Evolutionary conservation across 1,140 invertebrate species (phyloP).

Genomic region (Lucilia cuprina): DNA sequence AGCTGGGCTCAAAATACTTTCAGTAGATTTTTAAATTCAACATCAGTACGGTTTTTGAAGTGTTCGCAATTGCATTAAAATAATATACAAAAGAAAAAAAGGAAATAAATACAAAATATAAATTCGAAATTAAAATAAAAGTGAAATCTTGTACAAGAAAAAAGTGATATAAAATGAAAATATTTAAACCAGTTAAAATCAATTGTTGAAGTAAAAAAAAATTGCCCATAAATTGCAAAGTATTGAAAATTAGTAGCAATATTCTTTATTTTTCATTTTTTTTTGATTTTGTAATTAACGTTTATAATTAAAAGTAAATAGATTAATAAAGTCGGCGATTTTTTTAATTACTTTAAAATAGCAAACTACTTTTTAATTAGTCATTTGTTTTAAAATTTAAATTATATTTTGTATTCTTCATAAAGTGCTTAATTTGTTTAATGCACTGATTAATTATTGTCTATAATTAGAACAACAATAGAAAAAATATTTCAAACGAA

Average conservation of each 20-base stretch:
- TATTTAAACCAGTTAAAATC: not conserved
- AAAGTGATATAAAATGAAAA: not conserved
- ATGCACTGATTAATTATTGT: not conserved
- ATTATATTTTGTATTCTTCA: not conserved
- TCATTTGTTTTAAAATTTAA: not conserved
- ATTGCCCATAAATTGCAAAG: too few species aligned
- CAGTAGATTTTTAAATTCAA: slow-evolving; percentile 19
- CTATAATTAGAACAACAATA: not conserved
- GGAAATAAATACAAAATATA: not conserved
- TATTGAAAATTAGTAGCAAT: too few species aligned
- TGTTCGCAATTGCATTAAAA: slow-evolving; percentile 26
- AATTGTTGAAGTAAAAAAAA: not conserved
- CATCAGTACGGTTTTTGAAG: slow-evolving; percentile 26
- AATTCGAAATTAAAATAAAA: not conserved
- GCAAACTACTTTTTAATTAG: too few species aligned
- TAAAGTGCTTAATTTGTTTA: not conserved
- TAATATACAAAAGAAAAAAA: not conserved
- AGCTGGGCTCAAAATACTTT: slow-evolving; percentile 27
- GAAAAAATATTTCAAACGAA: not conserved
- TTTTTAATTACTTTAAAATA: too few species aligned
- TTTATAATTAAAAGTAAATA: too few species aligned
- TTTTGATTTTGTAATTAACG: too few species aligned
- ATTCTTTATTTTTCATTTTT: too few species aligned
- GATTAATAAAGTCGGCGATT: too few species aligned
- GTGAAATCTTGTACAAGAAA: not conserved